These are phyloP conservation scores for Ondatra zibethicus DNA, from an alignment of 2,113 vertebrate genomes.

Conservation along the genomic window DNA sequence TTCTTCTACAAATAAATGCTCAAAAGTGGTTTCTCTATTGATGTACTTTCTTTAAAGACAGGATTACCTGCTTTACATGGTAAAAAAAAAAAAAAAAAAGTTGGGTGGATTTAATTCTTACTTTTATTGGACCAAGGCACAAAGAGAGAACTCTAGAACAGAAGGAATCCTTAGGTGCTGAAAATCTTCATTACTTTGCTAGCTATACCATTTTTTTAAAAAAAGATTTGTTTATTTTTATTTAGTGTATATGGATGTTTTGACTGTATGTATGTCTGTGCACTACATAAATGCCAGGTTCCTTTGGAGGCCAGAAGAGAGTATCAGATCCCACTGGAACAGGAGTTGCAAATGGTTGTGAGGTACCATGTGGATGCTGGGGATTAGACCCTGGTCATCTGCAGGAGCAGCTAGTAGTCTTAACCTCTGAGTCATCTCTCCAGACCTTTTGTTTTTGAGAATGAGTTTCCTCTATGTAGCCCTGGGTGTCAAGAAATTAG, in stretches of 20 bases:
- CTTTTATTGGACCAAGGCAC: conserved; percentile 28
- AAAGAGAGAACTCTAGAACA: neutral
- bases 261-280: neutral
- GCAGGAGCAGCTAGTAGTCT: neutral
- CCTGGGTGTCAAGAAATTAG: too few relatives aligned
- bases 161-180: neutral
- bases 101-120: neutral
- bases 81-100: neutral
- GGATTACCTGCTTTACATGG: neutral
- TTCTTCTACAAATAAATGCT: neutral
- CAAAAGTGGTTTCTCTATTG: neutral
- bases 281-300: neutral
- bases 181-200: neutral
- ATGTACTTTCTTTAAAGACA: neutral
- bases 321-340: neutral
- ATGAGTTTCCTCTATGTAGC: neutral
- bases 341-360: neutral
- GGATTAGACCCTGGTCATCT: neutral
- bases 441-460: neutral
- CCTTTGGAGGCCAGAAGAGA: neutral
- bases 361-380: too few relatives aligned
- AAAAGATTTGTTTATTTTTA: neutral
- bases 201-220: neutral
- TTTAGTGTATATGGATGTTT: neutral
- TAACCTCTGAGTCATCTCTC: neutral